These are phyloP conservation scores for Phenganax subtilis DNA, from an alignment of 92 coral and sea anemone species.

Conservation along the genomic window DNA sequence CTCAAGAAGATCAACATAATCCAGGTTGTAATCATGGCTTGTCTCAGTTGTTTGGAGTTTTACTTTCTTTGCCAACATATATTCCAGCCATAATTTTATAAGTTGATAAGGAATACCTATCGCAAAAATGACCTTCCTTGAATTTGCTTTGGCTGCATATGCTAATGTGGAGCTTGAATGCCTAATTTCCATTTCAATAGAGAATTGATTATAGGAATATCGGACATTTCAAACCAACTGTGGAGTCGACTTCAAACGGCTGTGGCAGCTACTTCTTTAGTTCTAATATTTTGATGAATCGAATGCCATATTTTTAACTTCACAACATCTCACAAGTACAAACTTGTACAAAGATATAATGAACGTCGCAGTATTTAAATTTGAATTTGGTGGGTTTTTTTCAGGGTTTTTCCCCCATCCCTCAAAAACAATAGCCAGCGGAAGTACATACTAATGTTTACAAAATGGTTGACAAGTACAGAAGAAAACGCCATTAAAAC, in stretches of 20 bases:
- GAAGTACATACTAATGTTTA: not conserved
- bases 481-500: not conserved
- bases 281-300: not conserved
- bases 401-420: not conserved
- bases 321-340: not conserved
- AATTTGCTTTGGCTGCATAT: constrained; percentile 57
- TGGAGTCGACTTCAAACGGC: too few species aligned
- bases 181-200: too few species aligned
- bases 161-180: constrained; percentile 50
- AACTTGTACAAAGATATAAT: not conserved
- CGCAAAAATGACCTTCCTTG: constrained; percentile 49
- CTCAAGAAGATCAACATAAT: constrained; percentile 1
- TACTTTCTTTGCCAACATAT: constrained; percentile 9
- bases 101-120: constrained; percentile 40
- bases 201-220: too few species aligned
- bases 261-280: not conserved
- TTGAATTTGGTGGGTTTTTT: too few species aligned
- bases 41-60: not conserved
- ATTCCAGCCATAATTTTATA: not conserved
- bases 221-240: too few species aligned
- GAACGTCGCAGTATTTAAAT: not conserved
- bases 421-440: not conserved
- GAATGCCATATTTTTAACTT: not conserved
- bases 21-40: not conserved
- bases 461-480: not conserved